Evolutionary conservation across 2,888 invertebrate genomes (phyloP).

Genomic region (Lasioglossum figueresi): DNA sequence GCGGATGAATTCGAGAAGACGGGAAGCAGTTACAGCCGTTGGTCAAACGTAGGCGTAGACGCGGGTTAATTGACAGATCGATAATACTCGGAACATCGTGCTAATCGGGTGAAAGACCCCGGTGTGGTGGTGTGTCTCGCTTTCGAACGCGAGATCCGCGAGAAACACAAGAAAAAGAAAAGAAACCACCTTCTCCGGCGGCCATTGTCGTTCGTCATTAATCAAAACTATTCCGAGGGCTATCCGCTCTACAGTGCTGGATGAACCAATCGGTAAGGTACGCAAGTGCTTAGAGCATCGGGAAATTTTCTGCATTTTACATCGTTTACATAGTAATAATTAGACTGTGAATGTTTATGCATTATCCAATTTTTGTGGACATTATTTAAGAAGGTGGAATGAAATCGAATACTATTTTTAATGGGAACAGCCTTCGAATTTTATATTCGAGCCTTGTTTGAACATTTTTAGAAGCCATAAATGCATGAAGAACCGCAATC

Average conservation of each 20-base stretch:
- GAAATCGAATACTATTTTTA: too few species aligned
- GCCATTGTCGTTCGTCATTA: background rate
- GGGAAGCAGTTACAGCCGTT: background rate
- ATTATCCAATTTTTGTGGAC: too few species aligned
- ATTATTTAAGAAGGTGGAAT: too few species aligned
- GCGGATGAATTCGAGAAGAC: conserved; percentile 34
- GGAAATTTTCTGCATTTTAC: too few species aligned
- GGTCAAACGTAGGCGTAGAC: conserved; percentile 29
- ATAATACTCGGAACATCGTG: conserved; percentile 43
- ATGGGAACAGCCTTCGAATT: too few species aligned
- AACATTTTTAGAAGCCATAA: too few species aligned
- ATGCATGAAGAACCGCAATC: too few species aligned
- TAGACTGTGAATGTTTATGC: too few species aligned
- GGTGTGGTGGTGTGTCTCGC: background rate
- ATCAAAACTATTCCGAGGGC: conserved; percentile 24
- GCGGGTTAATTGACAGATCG: conserved; percentile 50
- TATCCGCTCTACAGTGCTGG: background rate
- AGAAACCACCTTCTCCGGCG: background rate
- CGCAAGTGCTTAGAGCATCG: too few species aligned
- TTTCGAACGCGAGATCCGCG: background rate
- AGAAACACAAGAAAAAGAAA: conserved; percentile 12
- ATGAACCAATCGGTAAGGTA: too few species aligned
- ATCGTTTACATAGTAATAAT: too few species aligned
- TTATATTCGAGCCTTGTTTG: too few species aligned
- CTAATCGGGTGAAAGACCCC: conserved; percentile 46